A percentile compares a stretch with the other conserved stretches of the same genome.
phyloP scores from a whole-genome alignment of 2,888 invertebrate species.

The Acleris literana region DNA sequence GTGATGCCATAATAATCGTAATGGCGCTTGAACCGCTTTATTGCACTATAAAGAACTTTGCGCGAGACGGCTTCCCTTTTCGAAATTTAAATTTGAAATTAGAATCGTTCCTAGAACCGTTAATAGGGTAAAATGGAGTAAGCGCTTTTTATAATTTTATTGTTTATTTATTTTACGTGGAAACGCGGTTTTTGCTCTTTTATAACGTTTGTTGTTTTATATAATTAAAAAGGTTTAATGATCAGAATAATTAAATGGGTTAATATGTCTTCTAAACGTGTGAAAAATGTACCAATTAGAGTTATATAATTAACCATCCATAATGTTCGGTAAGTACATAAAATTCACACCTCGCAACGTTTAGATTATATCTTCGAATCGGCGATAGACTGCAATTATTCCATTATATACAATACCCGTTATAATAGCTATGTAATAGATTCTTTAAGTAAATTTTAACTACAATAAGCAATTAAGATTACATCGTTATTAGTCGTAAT shows the following conservation, averaged over 20 bases:
- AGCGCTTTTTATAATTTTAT: slow-evolving; percentile 33
- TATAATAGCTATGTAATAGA: slow-evolving; percentile 6
- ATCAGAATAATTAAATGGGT: slow-evolving; percentile 4
- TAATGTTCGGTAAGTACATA: slow-evolving; percentile 2
- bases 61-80: slow-evolving; percentile 35
- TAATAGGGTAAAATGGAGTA: slow-evolving; percentile 37
- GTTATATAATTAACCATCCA: no score
- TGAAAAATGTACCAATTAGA: background rate
- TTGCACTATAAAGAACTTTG: slow-evolving; percentile 37
- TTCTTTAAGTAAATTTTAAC: slow-evolving; percentile 3
- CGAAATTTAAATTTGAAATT: slow-evolving; percentile 34
- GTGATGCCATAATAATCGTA: slow-evolving; percentile 35
- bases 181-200: slow-evolving; percentile 32
- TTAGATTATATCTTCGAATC: background rate
- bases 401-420: slow-evolving; percentile 9
- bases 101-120: slow-evolving; percentile 36
- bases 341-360: background rate
- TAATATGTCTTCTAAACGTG: background rate
- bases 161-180: slow-evolving; percentile 37
- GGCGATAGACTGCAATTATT: slow-evolving; percentile 9
- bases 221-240: slow-evolving; percentile 28
- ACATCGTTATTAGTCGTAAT: slow-evolving; percentile 5
- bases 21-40: slow-evolving; percentile 34
- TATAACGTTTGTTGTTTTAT: slow-evolving; percentile 30
- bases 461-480: background rate